phyloP scores from a whole-genome alignment of 2,797 vertebrate genomes.

The Antennarius maculatus region DNA sequence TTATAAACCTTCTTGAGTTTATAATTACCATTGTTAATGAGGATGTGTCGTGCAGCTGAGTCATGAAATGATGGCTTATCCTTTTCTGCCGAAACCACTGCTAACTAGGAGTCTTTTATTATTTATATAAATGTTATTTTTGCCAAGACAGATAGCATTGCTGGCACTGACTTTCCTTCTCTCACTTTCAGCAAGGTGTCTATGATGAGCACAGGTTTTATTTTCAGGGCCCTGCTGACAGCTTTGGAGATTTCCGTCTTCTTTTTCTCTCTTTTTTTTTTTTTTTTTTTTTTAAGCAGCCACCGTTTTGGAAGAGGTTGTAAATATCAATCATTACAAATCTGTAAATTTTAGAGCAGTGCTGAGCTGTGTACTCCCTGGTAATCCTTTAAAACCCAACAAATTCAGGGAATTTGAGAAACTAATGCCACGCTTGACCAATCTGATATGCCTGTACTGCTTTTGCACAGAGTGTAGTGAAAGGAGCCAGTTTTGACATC shows the following conservation, averaged over 20 bases:
- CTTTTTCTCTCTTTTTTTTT: background rate
- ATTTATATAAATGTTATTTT: slow-evolving; percentile 18
- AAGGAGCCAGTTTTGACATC: slow-evolving; percentile 46
- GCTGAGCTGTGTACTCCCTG: slow-evolving; percentile 53
- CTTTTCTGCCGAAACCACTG: slow-evolving; percentile 21
- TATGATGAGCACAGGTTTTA: slow-evolving; percentile 1
- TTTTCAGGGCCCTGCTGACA: slow-evolving; percentile 11
- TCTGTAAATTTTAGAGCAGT: slow-evolving; percentile 62
- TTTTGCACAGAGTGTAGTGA: slow-evolving; percentile 35
- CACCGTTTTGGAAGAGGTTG: slow-evolving; percentile 38
- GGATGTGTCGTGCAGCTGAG: background rate
- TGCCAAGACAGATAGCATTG: background rate
- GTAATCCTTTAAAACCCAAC: slow-evolving; percentile 77
- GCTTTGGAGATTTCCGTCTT: background rate
- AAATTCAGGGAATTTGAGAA: slow-evolving; percentile 73
- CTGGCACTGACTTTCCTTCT: background rate
- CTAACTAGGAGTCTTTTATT: slow-evolving; percentile 23
- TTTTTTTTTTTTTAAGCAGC: slow-evolving; percentile 19
- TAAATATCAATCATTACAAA: slow-evolving; percentile 70
- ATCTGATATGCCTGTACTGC: slow-evolving; percentile 54
- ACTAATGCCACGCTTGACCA: slow-evolving; percentile 71
- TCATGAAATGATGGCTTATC: slow-evolving; percentile 45
- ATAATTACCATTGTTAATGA: slow-evolving; percentile 13
- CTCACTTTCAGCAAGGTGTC: background rate
- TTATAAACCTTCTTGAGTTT: slow-evolving; percentile 43